Percentiles rank a stretch among this genome's conserved stretches.
Conservation (phyloP, 2,888 invertebrate species). For the Isotomurus palustris region DNA sequence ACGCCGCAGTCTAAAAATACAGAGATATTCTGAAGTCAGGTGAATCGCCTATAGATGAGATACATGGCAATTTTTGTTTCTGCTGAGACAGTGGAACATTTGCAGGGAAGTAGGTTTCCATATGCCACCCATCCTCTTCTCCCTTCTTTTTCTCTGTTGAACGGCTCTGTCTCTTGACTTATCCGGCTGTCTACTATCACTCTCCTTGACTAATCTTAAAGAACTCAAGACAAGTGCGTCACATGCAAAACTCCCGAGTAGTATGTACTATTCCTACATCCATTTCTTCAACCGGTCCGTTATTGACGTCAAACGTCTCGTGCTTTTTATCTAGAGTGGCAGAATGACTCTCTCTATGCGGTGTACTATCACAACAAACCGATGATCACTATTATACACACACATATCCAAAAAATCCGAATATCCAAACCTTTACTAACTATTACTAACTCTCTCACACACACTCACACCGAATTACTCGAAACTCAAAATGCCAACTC, state of each 20-base stretch:
- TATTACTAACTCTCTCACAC: neutral
- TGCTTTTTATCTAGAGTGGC: constrained; percentile 1
- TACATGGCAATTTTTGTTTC: no score
- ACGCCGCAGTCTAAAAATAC: constrained; percentile 22
- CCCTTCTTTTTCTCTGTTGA: no score
- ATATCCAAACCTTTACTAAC: neutral
- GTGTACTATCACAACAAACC: neutral
- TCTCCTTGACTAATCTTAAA: neutral
- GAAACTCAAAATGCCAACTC: no score
- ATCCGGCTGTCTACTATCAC: constrained; percentile 2
- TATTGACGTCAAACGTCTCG: constrained; percentile 16
- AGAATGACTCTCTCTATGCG: no score
- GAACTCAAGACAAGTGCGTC: constrained; percentile 10
- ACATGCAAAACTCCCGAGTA: neutral
- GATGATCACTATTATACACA: neutral
- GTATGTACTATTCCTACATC: neutral
- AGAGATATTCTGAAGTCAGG: neutral
- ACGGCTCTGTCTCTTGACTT: no score
- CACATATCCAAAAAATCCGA: neutral
- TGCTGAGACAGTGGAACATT: no score
- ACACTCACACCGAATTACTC: no score
- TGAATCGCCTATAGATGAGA: neutral
- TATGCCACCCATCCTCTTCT: no score
- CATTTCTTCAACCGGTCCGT: neutral
- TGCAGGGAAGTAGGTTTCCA: no score